Conservation (phyloP, 2,113 vertebrate genomes). For the Strix uralensis region DNA sequence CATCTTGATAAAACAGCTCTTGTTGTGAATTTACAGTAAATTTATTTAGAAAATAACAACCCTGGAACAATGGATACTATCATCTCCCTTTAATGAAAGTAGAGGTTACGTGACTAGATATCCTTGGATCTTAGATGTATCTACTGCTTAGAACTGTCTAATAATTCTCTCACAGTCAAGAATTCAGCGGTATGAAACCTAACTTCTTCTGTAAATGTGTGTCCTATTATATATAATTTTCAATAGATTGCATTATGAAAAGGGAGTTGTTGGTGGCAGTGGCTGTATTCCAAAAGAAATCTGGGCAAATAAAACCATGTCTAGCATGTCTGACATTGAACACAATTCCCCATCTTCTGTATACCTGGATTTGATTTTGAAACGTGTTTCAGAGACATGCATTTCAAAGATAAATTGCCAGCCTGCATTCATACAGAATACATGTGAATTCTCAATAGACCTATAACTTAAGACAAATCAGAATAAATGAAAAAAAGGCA, state of each 20-base stretch:
- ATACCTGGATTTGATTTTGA: background rate
- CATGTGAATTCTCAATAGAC: background rate
- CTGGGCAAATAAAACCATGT: background rate
- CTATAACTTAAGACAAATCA: background rate
- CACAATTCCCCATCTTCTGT: background rate
- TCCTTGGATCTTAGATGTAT: background rate
- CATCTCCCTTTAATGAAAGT: background rate
- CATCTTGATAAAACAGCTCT: background rate
- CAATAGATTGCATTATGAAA: background rate
- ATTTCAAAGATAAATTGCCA: background rate
- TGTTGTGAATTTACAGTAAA: background rate
- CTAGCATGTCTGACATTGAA: background rate
- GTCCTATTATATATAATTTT: background rate
- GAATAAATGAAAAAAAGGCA: background rate
- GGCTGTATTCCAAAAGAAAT: background rate
- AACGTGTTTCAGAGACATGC: background rate
- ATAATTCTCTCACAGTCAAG: background rate
- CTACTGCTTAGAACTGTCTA: background rate
- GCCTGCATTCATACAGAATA: background rate
- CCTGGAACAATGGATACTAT: background rate
- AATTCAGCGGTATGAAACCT: background rate
- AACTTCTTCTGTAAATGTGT: background rate
- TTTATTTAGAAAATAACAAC: background rate
- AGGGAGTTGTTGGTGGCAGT: accelerated
- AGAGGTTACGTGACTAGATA: background rate